These are phyloP conservation scores for Caretta caretta DNA, from an alignment of 2,113 vertebrate species.

Conservation along the genomic window DNA sequence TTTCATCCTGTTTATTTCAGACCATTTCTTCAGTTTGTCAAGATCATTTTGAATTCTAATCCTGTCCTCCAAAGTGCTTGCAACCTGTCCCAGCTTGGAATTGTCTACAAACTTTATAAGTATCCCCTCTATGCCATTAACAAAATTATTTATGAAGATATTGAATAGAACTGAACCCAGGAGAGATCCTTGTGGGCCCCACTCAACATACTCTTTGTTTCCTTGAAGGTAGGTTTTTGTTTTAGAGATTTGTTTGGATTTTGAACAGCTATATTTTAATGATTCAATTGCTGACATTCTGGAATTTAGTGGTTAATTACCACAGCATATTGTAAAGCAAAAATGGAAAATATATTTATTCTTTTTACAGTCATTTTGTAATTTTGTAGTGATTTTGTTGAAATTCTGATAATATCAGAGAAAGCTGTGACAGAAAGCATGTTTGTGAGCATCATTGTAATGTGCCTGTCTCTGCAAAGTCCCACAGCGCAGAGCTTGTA, in stretches of 20 bases:
- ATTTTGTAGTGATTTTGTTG: not conserved
- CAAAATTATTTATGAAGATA: not conserved
- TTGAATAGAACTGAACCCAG: not conserved
- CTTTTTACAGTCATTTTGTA: not conserved
- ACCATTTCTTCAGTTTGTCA: not conserved
- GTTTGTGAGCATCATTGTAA: not conserved
- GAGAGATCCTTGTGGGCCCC: not conserved
- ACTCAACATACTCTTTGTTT: not conserved
- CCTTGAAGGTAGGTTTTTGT: not conserved
- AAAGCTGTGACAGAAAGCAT: not conserved
- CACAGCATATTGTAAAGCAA: not conserved
- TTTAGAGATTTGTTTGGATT: not conserved
- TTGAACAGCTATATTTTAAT: not conserved
- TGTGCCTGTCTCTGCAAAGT: not conserved
- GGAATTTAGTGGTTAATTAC: not conserved
- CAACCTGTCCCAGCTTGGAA: not conserved
- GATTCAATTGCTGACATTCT: not conserved
- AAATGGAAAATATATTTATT: not conserved
- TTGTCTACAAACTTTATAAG: not conserved
- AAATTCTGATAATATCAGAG: not conserved
- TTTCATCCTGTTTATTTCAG: not conserved
- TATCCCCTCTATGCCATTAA: not conserved
- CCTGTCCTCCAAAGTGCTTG: not conserved
- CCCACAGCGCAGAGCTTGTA: not conserved
- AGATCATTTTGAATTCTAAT: not conserved